These are phyloP conservation scores for Cataglyphis rosenhaueri DNA, from an alignment of 2,888 invertebrate species.

Conservation along the genomic window DNA sequence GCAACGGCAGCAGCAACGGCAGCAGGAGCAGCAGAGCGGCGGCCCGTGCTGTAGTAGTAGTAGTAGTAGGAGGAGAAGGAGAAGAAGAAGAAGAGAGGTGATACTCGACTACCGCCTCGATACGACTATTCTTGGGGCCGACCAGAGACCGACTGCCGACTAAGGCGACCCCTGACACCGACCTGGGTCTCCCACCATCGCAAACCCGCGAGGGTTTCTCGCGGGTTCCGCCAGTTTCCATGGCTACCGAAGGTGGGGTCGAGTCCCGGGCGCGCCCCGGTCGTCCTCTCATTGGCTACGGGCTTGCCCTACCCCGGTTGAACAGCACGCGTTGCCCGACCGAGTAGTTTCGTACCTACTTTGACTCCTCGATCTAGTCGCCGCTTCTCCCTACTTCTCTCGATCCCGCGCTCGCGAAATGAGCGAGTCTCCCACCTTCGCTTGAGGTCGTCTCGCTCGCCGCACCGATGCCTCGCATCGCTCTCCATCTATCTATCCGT, in stretches of 20 bases:
- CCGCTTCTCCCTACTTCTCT: constrained; percentile 58
- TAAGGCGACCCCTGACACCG: constrained; percentile 85
- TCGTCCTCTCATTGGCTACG: constrained; percentile 83
- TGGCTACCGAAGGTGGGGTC: constrained; percentile 85
- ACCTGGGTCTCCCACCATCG: constrained; percentile 80
- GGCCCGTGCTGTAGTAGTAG: constrained; percentile 52
- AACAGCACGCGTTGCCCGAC: constrained; percentile 70
- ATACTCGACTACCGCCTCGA: constrained; percentile 77
- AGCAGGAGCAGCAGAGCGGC: constrained; percentile 17
- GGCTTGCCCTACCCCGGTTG: constrained; percentile 78
- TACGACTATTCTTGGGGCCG: constrained; percentile 84
- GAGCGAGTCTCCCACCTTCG: constrained; percentile 60
- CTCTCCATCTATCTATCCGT: constrained; percentile 51
- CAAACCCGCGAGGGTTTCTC: constrained; percentile 80
- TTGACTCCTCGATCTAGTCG: constrained; percentile 57
- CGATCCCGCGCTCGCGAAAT: background rate
- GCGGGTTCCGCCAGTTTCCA: constrained; percentile 82
- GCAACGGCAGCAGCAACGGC: constrained; percentile 13
- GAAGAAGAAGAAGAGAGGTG: constrained; percentile 72
- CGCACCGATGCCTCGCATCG: constrained; percentile 28
- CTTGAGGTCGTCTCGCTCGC: constrained; percentile 46
- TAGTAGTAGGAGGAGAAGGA: constrained; percentile 57
- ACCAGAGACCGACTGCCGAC: constrained; percentile 85
- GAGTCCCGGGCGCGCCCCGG: constrained; percentile 84
- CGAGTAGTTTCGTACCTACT: constrained; percentile 67